Percentiles rank a stretch among this genome's conserved stretches.
Conservation (phyloP, 92 coral and sea anemone genomes). For the Phenganax marumi region DNA sequence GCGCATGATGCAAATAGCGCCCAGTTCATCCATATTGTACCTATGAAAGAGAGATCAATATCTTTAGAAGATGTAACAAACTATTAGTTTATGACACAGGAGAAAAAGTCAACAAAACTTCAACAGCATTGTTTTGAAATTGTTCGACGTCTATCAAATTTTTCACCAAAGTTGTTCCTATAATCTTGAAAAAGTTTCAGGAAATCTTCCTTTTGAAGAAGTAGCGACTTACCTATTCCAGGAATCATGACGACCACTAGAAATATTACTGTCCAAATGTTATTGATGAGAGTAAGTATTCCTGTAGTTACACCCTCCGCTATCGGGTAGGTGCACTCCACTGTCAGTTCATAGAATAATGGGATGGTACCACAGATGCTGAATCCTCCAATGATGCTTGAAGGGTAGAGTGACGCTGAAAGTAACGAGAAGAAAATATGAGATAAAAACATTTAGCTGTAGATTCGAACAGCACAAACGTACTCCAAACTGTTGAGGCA, state of each 20-base stretch:
- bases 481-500: neutral
- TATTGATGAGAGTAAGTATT: constrained; percentile 77
- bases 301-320: constrained; percentile 97
- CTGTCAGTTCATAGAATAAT: constrained; percentile 92
- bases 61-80: neutral
- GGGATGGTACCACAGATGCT: constrained; percentile 97
- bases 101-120: neutral
- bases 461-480: neutral
- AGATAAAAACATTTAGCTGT: neutral
- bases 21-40: constrained; percentile 99
- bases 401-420: constrained; percentile 68
- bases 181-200: neutral
- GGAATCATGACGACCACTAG: constrained; percentile 81
- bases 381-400: constrained; percentile 94
- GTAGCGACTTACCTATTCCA: constrained; percentile 74
- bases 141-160: neutral
- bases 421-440: constrained; percentile 8
- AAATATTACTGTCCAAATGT: constrained; percentile 79
- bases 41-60: constrained; percentile 41
- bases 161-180: too few relatives aligned
- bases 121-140: neutral
- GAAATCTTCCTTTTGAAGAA: neutral
- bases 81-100: neutral
- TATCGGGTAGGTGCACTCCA: constrained; percentile 92
- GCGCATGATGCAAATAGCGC: constrained; percentile 97